Conservation (phyloP, 1,140 invertebrate species). For the Idris sp. region DNA sequence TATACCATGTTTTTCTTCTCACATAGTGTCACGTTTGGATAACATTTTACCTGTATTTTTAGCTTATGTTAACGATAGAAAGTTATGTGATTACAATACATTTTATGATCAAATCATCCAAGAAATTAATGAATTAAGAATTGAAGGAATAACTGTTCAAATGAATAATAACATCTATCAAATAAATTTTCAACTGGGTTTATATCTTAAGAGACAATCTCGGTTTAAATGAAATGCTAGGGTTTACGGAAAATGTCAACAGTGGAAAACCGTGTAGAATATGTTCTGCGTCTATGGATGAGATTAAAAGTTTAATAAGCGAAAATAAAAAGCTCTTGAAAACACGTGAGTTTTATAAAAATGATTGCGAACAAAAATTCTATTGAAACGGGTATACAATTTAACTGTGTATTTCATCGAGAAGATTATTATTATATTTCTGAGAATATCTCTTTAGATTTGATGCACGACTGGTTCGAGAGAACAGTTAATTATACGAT, state of each 20-base stretch:
- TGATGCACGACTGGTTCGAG: slow-evolving; percentile 27
- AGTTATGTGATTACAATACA: too few relatives aligned
- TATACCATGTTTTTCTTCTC: slow-evolving; percentile 11
- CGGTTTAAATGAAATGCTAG: too few relatives aligned
- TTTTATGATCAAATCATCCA: too few relatives aligned
- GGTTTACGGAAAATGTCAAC: slow-evolving; percentile 7
- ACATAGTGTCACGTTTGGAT: too few relatives aligned
- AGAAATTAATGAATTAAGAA: too few relatives aligned
- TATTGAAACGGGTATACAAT: slow-evolving; percentile 6
- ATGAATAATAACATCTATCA: background rate
- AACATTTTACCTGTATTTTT: slow-evolving; percentile 7
- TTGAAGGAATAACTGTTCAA: slow-evolving; percentile 3
- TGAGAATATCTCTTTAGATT: slow-evolving; percentile 15
- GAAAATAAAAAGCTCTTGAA: too few relatives aligned
- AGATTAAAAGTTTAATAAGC: too few relatives aligned
- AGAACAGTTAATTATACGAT: slow-evolving; percentile 7
- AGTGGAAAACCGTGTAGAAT: slow-evolving; percentile 9
- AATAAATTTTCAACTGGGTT: slow-evolving; percentile 6
- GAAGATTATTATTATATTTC: too few relatives aligned
- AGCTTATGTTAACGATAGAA: slow-evolving; percentile 15
- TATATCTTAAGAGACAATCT: slow-evolving; percentile 14
- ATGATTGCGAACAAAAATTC: slow-evolving; percentile 3
- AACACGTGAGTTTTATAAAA: slow-evolving; percentile 1
- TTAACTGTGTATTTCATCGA: slow-evolving; percentile 3
- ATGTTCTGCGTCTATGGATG: too few relatives aligned